Percentiles rank a stretch among this genome's conserved stretches.
phyloP scores from a whole-genome alignment of 2,797 vertebrate species.

The Hybognathus amarus region DNA sequence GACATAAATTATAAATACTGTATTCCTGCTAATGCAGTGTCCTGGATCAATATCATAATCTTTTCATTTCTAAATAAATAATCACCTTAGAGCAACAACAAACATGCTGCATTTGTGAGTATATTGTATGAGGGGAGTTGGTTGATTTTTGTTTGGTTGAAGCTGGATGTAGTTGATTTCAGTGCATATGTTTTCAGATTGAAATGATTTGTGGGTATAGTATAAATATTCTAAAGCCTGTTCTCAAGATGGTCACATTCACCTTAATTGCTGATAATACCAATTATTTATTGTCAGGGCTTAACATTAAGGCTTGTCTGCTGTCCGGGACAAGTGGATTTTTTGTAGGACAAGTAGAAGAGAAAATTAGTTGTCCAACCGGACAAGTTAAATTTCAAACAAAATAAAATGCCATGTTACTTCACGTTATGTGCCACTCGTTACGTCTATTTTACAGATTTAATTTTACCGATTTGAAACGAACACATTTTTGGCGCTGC shows the following conservation, averaged over 20 bases:
- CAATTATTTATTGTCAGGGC: slow-evolving; percentile 13
- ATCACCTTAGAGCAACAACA: not conserved
- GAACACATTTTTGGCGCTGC: too few species aligned
- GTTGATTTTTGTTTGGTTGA: not conserved
- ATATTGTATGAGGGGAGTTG: not conserved
- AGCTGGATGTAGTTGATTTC: not conserved
- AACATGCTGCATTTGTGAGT: not conserved
- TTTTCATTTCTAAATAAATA: slow-evolving; percentile 20
- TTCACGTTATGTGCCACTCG: too few species aligned
- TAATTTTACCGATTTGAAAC: too few species aligned
- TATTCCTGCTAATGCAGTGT: not conserved
- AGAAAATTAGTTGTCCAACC: too few species aligned
- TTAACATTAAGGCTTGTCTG: too few species aligned
- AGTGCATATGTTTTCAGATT: not conserved
- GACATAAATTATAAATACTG: slow-evolving; percentile 15
- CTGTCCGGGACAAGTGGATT: too few species aligned
- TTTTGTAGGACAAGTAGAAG: too few species aligned
- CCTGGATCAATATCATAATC: slow-evolving; percentile 19
- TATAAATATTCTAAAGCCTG: not conserved
- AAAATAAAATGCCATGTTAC: too few species aligned
- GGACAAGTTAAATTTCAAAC: too few species aligned
- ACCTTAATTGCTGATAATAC: too few species aligned
- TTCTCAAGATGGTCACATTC: not conserved
- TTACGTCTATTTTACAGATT: too few species aligned
- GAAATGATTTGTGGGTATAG: not conserved